phyloP scores from a whole-genome alignment of 2,888 invertebrate genomes.

The Chironomus riparius region DNA sequence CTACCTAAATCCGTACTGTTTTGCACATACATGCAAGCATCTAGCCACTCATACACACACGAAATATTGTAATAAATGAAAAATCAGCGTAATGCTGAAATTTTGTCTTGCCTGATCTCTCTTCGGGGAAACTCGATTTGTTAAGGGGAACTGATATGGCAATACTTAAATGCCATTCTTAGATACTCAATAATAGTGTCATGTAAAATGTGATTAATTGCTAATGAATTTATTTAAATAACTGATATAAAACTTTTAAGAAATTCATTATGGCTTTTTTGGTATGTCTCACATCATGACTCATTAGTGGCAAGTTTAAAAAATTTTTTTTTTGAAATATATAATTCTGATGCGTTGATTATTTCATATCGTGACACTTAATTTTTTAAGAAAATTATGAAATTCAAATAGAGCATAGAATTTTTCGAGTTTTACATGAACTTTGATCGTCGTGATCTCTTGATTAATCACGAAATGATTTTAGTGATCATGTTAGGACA shows the following conservation, averaged over 20 bases:
- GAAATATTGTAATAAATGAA: conserved; percentile 18
- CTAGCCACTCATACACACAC: conserved; percentile 5
- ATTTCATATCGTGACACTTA: not conserved
- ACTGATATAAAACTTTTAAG: not conserved
- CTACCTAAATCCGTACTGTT: not conserved
- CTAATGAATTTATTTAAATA: not conserved
- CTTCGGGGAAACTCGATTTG: not conserved
- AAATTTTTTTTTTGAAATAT: too few relatives aligned
- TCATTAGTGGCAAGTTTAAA: not conserved
- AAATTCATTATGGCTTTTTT: not conserved
- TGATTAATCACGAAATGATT: not conserved
- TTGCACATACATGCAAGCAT: not conserved
- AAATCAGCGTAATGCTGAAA: conserved; percentile 22
- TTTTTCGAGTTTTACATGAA: not conserved
- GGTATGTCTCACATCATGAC: not conserved
- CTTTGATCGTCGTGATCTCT: not conserved
- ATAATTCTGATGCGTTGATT: not conserved
- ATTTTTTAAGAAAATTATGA: not conserved
- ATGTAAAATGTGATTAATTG: not conserved
- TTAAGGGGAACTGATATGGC: not conserved
- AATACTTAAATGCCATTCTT: not conserved
- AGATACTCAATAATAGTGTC: not conserved
- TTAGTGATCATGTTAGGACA: too few relatives aligned
- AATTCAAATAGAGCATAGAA: too few relatives aligned
- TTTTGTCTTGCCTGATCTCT: conserved; percentile 6